Evolutionary conservation across 2,888 invertebrate species (phyloP).

Genomic region (Celastrina argiolus): DNA sequence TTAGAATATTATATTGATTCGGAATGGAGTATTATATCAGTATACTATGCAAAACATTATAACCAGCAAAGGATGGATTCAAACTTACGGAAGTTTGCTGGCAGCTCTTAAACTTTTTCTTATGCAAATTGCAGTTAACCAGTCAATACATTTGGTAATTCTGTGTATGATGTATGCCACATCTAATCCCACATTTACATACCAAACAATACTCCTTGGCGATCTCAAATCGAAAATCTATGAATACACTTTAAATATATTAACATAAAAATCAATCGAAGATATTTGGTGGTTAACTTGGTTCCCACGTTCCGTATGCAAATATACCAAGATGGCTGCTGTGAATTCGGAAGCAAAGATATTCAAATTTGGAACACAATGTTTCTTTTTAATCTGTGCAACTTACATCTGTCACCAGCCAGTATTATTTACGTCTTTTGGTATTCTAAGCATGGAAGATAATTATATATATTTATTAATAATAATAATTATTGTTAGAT

Average conservation of each 20-base stretch:
- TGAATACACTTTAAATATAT: conserved; percentile 31
- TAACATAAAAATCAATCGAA: conserved; percentile 45
- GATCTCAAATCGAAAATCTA: conserved; percentile 24
- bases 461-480: too few species aligned
- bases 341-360: conserved; percentile 49
- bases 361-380: conserved; percentile 49
- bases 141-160: not conserved
- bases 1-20: too few species aligned
- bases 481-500: not conserved
- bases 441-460: not conserved
- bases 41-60: too few species aligned
- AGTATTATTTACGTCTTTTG: not conserved
- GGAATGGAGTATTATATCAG: too few species aligned
- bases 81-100: too few species aligned
- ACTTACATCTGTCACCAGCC: conserved; percentile 30
- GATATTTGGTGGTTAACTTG: conserved; percentile 25
- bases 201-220: conserved; percentile 20
- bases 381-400: conserved; percentile 28
- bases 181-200: conserved; percentile 20
- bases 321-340: conserved; percentile 44
- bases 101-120: not conserved
- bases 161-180: not conserved
- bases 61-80: too few species aligned
- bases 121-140: not conserved
- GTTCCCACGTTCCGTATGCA: conserved; percentile 63